Evolutionary conservation across 2,888 invertebrate species (phyloP).

Genomic region (Papilio demoleus): DNA sequence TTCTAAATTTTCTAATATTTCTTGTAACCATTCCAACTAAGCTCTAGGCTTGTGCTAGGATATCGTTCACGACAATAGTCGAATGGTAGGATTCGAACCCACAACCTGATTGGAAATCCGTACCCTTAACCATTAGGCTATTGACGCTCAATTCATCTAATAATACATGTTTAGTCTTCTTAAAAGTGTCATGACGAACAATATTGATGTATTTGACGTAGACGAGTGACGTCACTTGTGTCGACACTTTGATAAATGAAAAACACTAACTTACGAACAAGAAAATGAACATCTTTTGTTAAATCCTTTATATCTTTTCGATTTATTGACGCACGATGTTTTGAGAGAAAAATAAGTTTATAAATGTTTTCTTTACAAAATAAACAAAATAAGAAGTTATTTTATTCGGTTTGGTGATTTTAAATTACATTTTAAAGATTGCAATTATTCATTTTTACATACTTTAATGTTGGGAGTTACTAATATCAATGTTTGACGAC

Average conservation of each 20-base stretch:
- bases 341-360: neutral
- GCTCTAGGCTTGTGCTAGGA: too few relatives aligned
- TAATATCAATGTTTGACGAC: too few relatives aligned
- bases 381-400: neutral
- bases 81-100: too few relatives aligned
- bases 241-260: constrained; percentile 25
- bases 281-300: constrained; percentile 20
- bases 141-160: too few relatives aligned
- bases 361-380: constrained; percentile 5
- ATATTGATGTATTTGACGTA: neutral
- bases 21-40: too few relatives aligned
- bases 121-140: too few relatives aligned
- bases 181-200: neutral
- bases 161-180: too few relatives aligned
- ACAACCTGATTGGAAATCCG: too few relatives aligned
- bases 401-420: neutral
- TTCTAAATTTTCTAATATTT: too few relatives aligned
- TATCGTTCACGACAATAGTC: too few relatives aligned
- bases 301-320: constrained; percentile 21
- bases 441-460: too few relatives aligned
- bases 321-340: neutral
- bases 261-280: constrained; percentile 5
- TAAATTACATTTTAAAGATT: neutral
- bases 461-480: too few relatives aligned
- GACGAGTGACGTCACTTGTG: neutral